These are phyloP conservation scores for Trichonephila inaurata DNA, from an alignment of 1,140 invertebrate genomes.

Conservation along the genomic window DNA sequence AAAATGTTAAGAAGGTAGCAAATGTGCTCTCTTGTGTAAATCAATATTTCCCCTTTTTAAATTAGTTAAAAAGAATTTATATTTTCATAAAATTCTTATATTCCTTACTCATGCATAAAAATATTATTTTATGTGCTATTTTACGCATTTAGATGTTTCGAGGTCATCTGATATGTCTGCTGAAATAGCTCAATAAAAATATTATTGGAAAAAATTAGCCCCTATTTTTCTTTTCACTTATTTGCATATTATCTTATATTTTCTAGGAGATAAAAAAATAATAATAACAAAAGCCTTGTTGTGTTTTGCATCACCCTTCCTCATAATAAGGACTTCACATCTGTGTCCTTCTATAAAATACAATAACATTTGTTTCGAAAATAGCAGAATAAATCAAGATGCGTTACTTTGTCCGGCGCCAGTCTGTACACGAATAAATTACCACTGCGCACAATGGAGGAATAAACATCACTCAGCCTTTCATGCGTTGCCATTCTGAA, in stretches of 20 bases:
- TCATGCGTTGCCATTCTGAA: not conserved
- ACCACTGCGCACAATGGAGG: constrained; percentile 28
- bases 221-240: not conserved
- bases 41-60: too few relatives aligned
- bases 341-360: constrained; percentile 39
- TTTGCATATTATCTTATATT: not conserved
- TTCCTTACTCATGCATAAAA: too few relatives aligned
- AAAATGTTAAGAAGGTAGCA: too few relatives aligned
- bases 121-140: too few relatives aligned
- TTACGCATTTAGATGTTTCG: too few relatives aligned
- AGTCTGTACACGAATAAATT: constrained; percentile 56
- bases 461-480: constrained; percentile 47
- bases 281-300: not conserved
- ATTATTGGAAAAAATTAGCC: too few relatives aligned
- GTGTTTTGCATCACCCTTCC: not conserved
- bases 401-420: constrained; percentile 55
- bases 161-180: too few relatives aligned
- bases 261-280: not conserved
- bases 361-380: constrained; percentile 49
- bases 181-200: too few relatives aligned
- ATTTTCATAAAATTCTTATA: too few relatives aligned
- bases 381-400: constrained; percentile 42
- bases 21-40: too few relatives aligned
- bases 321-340: not conserved
- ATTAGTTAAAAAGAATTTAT: too few relatives aligned